Percentiles rank a stretch among this genome's conserved stretches.
phyloP scores from a whole-genome alignment of 2,888 invertebrate genomes.

The Trypoxylon attenuatum region DNA sequence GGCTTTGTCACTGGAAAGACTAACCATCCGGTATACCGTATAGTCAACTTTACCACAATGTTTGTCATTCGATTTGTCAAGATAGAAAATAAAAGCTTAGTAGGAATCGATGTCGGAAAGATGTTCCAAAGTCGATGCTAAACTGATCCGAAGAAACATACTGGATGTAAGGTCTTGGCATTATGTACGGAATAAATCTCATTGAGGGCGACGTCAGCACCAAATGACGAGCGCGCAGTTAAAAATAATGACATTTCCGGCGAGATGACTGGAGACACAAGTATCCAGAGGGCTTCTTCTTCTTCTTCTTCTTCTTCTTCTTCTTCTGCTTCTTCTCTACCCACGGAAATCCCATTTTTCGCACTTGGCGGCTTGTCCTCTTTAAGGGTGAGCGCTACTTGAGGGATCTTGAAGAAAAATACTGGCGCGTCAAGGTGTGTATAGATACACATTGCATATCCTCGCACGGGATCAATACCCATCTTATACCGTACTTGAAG shows the following conservation, averaged over 20 bases:
- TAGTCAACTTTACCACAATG: no score
- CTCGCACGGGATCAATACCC: constrained; percentile 38
- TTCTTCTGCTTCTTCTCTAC: no score
- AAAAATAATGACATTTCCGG: neutral
- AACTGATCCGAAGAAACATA: no score
- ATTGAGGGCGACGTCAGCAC: neutral
- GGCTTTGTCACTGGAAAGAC: no score
- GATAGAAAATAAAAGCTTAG: no score
- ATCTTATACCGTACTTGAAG: constrained; percentile 34
- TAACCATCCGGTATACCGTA: no score
- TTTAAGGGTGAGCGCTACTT: constrained; percentile 32
- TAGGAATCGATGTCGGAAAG: no score
- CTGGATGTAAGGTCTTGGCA: neutral
- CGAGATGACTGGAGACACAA: neutral
- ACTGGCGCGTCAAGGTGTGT: constrained; percentile 20
- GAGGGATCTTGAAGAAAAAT: constrained; percentile 34
- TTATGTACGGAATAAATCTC: neutral
- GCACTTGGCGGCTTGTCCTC: constrained; percentile 10
- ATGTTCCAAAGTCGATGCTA: no score
- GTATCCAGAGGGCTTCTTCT: neutral
- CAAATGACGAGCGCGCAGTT: neutral
- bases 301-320: no score
- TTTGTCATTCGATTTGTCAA: no score
- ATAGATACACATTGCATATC: constrained; percentile 23
- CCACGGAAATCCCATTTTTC: constrained; percentile 1